Percentiles rank a stretch among this genome's conserved stretches.
Conservation (phyloP, 2,797 vertebrate genomes). For the Limnodromus scolopaceus region DNA sequence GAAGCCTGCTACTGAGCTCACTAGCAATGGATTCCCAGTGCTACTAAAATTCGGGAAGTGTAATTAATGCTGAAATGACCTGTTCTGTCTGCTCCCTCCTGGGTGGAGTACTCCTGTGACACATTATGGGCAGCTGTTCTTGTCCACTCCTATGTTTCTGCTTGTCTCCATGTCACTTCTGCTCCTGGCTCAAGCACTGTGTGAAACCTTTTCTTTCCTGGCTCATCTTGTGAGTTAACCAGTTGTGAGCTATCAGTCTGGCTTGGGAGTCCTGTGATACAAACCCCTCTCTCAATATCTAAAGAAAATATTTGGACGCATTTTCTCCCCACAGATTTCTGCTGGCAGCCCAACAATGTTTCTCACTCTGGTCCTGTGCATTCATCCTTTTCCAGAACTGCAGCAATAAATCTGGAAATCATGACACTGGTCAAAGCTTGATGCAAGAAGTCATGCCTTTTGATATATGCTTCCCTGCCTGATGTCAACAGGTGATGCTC, state of each 20-base stretch:
- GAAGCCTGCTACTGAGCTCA: neutral
- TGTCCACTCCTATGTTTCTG: neutral
- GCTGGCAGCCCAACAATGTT: neutral
- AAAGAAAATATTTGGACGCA: neutral
- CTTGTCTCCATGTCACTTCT: fast-evolving
- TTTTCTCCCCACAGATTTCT: neutral
- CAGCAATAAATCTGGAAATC: neutral
- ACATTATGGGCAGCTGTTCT: neutral
- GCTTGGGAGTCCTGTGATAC: neutral
- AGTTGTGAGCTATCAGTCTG: neutral
- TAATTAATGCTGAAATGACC: neutral
- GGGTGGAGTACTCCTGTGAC: neutral
- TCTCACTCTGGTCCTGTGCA: neutral
- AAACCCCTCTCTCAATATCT: neutral
- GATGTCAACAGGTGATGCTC: neutral
- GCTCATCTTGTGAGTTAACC: neutral
- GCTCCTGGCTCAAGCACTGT: neutral
- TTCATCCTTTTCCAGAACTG: neutral
- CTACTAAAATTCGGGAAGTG: neutral
- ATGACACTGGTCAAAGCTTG: neutral
- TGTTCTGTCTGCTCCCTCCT: neutral
- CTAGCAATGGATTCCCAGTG: neutral
- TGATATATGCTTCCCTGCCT: neutral
- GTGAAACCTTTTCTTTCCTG: neutral
- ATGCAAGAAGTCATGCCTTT: neutral